A percentile compares a stretch with the other conserved stretches of the same genome.
Conservation (phyloP, 1,140 invertebrate genomes). For the Drosophila kepulauana region DNA sequence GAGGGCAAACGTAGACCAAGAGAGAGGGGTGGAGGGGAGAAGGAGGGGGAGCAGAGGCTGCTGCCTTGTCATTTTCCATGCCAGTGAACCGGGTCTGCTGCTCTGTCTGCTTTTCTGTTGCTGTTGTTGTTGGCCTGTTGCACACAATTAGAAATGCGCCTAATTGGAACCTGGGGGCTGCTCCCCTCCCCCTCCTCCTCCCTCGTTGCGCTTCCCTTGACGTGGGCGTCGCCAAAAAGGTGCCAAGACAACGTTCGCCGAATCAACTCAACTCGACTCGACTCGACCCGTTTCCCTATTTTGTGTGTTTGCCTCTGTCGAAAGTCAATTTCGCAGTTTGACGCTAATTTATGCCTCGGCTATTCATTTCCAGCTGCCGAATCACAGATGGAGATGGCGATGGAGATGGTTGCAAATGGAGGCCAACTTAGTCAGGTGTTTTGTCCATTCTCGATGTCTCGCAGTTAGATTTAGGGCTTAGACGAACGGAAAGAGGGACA, state of each 20-base stretch:
- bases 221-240: constrained; percentile 26
- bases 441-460: constrained; percentile 29
- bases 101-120: constrained; percentile 12
- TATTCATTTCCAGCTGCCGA: constrained; percentile 30
- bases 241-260: constrained; percentile 36
- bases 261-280: not conserved
- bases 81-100: constrained; percentile 63
- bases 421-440: constrained; percentile 27
- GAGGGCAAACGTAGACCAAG: not conserved
- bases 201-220: not conserved
- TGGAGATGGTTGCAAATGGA: not conserved
- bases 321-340: constrained; percentile 61
- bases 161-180: constrained; percentile 70
- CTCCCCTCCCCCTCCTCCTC: not conserved
- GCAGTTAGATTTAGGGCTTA: constrained; percentile 13
- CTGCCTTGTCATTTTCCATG: constrained; percentile 69
- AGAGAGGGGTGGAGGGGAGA: constrained; percentile 4
- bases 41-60: not conserved
- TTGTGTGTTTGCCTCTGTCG: constrained; percentile 5
- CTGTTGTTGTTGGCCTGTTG: constrained; percentile 33
- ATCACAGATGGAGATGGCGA: not conserved
- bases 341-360: constrained; percentile 71
- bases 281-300: not conserved
- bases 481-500: not conserved
- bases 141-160: constrained; percentile 60